Conservation (phyloP, 2,797 vertebrate genomes). For the Chaetophractus vellerosus region DNA sequence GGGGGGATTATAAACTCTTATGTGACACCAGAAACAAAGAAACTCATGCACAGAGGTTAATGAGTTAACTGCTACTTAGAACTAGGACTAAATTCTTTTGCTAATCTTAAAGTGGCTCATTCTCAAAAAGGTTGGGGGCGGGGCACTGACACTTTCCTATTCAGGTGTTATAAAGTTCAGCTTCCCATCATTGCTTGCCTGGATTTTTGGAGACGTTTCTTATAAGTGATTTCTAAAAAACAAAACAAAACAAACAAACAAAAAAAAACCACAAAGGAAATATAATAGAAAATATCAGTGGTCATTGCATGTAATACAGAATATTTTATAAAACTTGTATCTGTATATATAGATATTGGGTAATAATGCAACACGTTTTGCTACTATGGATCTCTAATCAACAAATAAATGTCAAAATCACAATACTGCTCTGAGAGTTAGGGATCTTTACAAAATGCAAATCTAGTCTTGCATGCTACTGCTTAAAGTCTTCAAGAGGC, state of each 20-base stretch:
- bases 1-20: not conserved
- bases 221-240: not conserved
- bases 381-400: not conserved
- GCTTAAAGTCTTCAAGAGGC: not conserved
- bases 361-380: not conserved
- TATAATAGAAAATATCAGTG: not conserved
- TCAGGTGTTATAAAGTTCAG: not conserved
- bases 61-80: not conserved
- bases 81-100: not conserved
- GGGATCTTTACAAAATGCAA: not conserved
- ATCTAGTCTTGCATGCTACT: not conserved
- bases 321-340: not conserved
- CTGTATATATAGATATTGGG: not conserved
- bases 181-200: not conserved
- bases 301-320: not conserved
- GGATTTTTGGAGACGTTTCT: not conserved
- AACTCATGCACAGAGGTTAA: not conserved
- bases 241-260: no score
- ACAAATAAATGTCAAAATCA: constrained; percentile 16
- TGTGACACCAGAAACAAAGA: not conserved
- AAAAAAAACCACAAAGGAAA: not conserved
- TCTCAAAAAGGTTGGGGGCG: no score
- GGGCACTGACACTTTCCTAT: not conserved
- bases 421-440: not conserved
- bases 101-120: not conserved